A percentile compares a stretch with the other conserved stretches of the same genome.
These are phyloP conservation scores for Chrysaora quinquecirrha DNA, from an alignment of 30 jellyfish, hydroid and myxozoan species.

Conservation along the genomic window DNA sequence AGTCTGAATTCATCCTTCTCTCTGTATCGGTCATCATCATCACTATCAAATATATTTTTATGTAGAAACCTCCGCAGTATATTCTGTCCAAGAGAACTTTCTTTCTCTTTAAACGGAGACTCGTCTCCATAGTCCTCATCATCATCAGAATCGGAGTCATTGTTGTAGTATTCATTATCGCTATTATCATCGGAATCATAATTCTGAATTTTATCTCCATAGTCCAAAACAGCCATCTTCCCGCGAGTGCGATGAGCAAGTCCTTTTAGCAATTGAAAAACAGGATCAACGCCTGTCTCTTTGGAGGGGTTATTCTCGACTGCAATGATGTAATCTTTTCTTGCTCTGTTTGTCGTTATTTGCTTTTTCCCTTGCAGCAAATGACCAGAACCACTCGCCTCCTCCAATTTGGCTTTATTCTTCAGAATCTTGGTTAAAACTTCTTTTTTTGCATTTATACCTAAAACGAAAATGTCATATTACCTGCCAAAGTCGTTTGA, in stretches of 20 bases:
- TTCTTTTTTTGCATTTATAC: not conserved
- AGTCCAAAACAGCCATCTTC: slow-evolving; percentile 59
- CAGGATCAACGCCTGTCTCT: slow-evolving; percentile 33
- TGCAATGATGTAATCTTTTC: slow-evolving; percentile 61
- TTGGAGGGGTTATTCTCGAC: slow-evolving; percentile 52
- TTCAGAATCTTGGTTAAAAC: not conserved
- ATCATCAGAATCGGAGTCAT: not conserved
- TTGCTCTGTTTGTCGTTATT: slow-evolving; percentile 25
- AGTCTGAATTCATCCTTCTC: slow-evolving; percentile 12
- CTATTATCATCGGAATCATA: slow-evolving; percentile 17
- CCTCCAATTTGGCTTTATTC: not conserved
- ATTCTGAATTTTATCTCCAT: not conserved
- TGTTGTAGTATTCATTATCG: slow-evolving; percentile 10
- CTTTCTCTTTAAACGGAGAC: slow-evolving; percentile 27
- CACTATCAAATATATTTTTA: not conserved
- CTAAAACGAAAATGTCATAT: not conserved
- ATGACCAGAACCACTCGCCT: slow-evolving; percentile 22
- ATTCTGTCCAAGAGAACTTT: slow-evolving; percentile 28
- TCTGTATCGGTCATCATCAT: slow-evolving; percentile 35
- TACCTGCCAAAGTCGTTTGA: too few relatives aligned
- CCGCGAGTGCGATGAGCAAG: slow-evolving; percentile 60
- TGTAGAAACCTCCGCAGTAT: slow-evolving; percentile 24
- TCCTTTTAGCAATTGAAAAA: slow-evolving; percentile 37
- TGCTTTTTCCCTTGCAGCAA: not conserved
- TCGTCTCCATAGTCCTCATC: not conserved